Evolutionary conservation across 2,113 vertebrate species (phyloP).

Genomic region (Platanista minor): DNA sequence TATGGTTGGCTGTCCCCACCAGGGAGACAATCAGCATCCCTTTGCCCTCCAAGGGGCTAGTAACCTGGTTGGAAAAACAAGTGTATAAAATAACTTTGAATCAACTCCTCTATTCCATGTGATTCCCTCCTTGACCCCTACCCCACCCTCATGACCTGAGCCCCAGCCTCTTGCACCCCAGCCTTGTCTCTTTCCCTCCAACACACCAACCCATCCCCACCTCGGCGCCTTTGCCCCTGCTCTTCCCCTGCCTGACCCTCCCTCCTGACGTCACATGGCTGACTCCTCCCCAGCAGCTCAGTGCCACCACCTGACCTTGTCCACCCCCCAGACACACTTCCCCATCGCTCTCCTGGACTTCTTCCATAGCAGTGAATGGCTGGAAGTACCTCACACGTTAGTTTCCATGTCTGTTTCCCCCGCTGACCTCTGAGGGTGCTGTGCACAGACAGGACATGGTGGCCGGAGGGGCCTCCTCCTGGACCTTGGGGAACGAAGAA

Average conservation of each 20-base stretch:
- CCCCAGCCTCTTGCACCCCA: not conserved
- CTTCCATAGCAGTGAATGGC: not conserved
- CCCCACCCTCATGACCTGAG: not conserved
- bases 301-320: not conserved
- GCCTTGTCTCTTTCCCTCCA: not conserved
- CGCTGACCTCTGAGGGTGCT: not conserved
- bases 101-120: not conserved
- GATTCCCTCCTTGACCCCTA: not conserved
- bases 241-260: no score
- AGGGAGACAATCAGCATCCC: not conserved
- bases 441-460: not conserved
- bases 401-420: not conserved
- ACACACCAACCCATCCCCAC: no score
- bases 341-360: not conserved
- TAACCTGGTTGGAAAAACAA: not conserved
- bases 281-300: not conserved
- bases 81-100: no score
- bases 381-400: rapidly evolving
- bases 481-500: not conserved
- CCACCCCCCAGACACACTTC: rapidly evolving
- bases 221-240: not conserved
- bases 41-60: not conserved
- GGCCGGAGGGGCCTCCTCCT: not conserved
- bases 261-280: not conserved
- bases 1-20: not conserved